Conservation (phyloP, 2,888 invertebrate genomes). For the Orthosia incerta region DNA sequence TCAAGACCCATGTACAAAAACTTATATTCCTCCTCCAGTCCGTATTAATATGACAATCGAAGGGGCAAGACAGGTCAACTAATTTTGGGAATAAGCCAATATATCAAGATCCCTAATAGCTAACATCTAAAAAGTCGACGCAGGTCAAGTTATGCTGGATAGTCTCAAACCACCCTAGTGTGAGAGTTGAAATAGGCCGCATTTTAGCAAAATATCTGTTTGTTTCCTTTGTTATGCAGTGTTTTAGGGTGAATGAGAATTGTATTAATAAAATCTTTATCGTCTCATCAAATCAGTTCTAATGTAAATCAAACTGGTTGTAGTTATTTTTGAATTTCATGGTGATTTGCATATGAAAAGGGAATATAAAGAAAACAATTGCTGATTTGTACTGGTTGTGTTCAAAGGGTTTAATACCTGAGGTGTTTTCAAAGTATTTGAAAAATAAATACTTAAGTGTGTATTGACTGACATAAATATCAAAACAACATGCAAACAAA, state of each 20-base stretch:
- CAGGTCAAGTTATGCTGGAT: slow-evolving; percentile 25
- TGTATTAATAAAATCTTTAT: slow-evolving; percentile 62
- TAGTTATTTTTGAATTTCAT: slow-evolving; percentile 37
- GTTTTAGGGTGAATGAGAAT: slow-evolving; percentile 70
- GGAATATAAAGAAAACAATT: slow-evolving; percentile 7
- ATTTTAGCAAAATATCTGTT: slow-evolving; percentile 75
- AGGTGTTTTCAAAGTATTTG: neutral
- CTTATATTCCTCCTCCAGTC: neutral
- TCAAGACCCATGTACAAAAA: slow-evolving; percentile 7
- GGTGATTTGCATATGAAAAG: slow-evolving; percentile 24
- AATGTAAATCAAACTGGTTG: slow-evolving; percentile 50
- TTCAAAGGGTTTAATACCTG: neutral
- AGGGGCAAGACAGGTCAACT: neutral
- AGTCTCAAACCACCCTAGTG: slow-evolving; percentile 19
- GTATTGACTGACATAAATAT: no score
- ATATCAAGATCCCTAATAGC: slow-evolving; percentile 10
- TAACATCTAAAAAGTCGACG: neutral
- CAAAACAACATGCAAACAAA: neutral
- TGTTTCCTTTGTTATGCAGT: slow-evolving; percentile 72
- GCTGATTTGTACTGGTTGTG: neutral
- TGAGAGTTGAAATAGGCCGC: slow-evolving; percentile 70
- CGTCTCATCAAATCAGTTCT: slow-evolving; percentile 70
- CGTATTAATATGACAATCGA: neutral
- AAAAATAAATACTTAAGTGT: neutral
- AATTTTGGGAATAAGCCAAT: neutral